Base-by-base conservation (phyloP, 2,797 vertebrate species). In the Sternotherus odoratus region DNA sequence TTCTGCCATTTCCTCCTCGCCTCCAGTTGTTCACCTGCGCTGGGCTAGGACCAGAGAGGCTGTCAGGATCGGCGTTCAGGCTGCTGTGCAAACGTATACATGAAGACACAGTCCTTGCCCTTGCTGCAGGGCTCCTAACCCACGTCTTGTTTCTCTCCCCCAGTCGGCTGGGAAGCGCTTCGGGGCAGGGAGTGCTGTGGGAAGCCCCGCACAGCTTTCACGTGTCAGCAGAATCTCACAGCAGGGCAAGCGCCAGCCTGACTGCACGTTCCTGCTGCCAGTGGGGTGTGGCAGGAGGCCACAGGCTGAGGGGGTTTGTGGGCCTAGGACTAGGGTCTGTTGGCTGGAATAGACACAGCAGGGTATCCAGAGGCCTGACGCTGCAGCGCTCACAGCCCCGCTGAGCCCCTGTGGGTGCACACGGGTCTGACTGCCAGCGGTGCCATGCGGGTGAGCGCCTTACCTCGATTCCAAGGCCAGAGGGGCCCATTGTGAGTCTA, bases 31-130 rank as follows among this genome's bases (percentile, higher is more conserved):
- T 92, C 16, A 53, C 5, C 39, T 50, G 23, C 0, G 2, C 17
- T 91, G 93, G 84, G 87, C 95, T 94, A 86, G 50, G 51, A 86
- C 82, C 92, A 88, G 87, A 36, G 30, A 86, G 96, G 95, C 78
- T 75, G 23, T 12, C 63, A 48, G 85, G 82, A 85, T 39, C 23
- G 48, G 74, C 87, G 23, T 81, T 4, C 6, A 19, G 69, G 56
- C 60, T 83, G 74, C 28, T 83, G 43, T 72, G 72, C 36, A 80
- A 36, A 74, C 19, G 53, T 4, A 16, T 80, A 16, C 78, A 82
- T 30, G 28, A 60, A 54, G 87, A 72, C 4, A 33, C 60, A 8
- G 5, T 57, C 89, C 5, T 82, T 94, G 82, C 23, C 79, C 12
- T 24, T 9, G 3, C 15, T 79, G 39, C 49, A 87, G 46, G 92